Conservation (phyloP, 1,140 invertebrate genomes). For the Hycleus cichorii region DNA sequence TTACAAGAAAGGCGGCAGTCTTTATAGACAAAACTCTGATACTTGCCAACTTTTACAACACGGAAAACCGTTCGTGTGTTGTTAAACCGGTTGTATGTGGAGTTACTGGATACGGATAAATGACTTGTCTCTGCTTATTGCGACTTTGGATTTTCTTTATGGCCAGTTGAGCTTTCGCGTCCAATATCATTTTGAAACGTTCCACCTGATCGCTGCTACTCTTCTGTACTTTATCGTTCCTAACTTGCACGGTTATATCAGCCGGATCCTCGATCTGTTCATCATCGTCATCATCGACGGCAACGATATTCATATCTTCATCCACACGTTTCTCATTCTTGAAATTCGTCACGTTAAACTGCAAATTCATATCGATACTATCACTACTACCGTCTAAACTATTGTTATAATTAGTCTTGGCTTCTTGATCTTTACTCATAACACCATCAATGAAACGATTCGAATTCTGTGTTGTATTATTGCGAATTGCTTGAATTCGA, state of each 20-base stretch:
- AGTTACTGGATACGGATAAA: slow-evolving; percentile 5
- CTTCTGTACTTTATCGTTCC: slow-evolving; percentile 2
- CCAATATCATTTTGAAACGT: slow-evolving; percentile 16
- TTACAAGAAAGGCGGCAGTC: not conserved
- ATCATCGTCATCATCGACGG: too few species aligned
- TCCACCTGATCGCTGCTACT: not conserved
- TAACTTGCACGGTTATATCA: slow-evolving; percentile 16
- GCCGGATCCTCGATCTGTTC: not conserved
- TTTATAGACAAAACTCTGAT: not conserved
- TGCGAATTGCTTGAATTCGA: too few species aligned
- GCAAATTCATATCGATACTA: too few species aligned
- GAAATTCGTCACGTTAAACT: too few species aligned
- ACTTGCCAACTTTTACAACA: not conserved
- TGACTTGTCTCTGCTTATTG: slow-evolving; percentile 4
- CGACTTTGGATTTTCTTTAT: slow-evolving; percentile 15
- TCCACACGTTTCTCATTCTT: too few species aligned
- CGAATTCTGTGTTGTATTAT: too few species aligned
- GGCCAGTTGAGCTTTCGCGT: slow-evolving; percentile 8
- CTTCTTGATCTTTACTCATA: too few species aligned
- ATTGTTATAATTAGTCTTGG: too few species aligned
- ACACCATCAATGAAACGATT: too few species aligned
- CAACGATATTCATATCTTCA: too few species aligned
- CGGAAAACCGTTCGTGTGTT: slow-evolving; percentile 1
- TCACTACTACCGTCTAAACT: too few species aligned
- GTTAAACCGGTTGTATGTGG: slow-evolving; percentile 5